Evolutionary conservation across 2,888 invertebrate species (phyloP).

Genomic region (Yponomeuta cagnagella): DNA sequence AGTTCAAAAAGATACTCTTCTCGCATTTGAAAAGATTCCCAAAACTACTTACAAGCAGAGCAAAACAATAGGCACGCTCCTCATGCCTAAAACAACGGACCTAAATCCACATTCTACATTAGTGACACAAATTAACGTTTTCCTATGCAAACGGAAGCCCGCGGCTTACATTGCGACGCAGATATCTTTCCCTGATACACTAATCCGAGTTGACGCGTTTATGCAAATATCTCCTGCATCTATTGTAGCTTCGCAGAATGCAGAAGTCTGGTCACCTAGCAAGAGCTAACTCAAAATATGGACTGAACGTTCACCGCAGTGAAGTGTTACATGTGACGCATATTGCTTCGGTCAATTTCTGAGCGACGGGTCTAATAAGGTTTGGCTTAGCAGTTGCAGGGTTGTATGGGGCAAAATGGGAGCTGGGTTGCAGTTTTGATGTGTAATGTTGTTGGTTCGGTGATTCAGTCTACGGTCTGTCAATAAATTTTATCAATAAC

Average conservation of each 20-base stretch:
- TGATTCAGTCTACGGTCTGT: no score
- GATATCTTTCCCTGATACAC: conserved; percentile 30
- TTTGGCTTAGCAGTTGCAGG: background rate
- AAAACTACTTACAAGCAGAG: no score
- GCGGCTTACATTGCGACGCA: conserved; percentile 25
- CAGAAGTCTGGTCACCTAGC: background rate
- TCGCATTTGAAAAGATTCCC: no score
- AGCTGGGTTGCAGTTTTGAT: background rate
- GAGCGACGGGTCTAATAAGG: conserved; percentile 49
- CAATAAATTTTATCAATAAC: no score
- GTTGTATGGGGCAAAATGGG: background rate
- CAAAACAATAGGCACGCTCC: no score
- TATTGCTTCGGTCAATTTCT: conserved; percentile 46
- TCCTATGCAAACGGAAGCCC: conserved; percentile 14
- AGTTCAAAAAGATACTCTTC: no score
- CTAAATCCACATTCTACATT: background rate
- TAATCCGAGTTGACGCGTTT: conserved; percentile 46
- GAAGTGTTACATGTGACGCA: background rate
- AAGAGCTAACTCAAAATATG: background rate
- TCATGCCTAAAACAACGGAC: background rate
- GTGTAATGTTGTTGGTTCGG: no score
- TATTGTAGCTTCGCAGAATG: background rate
- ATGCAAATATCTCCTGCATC: conserved; percentile 38
- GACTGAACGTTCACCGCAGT: background rate
- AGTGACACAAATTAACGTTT: conserved; percentile 12